Base-by-base conservation (phyloP, 2,797 vertebrate species). In the Sebastes diploproa region DNA sequence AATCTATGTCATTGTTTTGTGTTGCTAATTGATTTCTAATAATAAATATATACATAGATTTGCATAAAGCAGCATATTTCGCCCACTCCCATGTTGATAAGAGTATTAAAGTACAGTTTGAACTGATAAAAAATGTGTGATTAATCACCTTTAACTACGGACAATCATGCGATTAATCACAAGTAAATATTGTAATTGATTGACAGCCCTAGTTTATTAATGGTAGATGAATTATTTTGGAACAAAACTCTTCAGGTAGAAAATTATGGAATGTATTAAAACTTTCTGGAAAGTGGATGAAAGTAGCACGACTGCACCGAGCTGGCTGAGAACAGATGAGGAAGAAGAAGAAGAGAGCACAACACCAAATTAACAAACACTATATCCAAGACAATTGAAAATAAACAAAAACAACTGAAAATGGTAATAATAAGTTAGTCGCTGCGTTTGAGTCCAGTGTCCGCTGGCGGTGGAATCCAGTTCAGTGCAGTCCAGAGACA, bases 201-300 rank as follows among this genome's bases (percentile, higher is more conserved):
- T 38, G 36, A 38, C 38, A 42, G 38, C 38, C 36, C 5, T 38
- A 16, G 14, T 42, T 42, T 42, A 14, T 14, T 42, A 16, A 46
- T 46, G 42, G 2, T 46, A 46, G 42, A 25, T 6, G 6, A 23
- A 6, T 70, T 14, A 30, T 27, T 55, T n/a, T 82, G 79, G 78
- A 90, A 79, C 76, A 80, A 90, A 88, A 88, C 77, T 88, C 85
- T 79, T 85, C 78, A 82, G 63, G 72, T 55, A 30, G 61, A 83
- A 82, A 23, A 25, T 22, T 18, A 14, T 60, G 91, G 93, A 91
- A 92, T 93, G 92, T 89, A 62, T 88, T 86, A 5, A 72, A 23
- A 65, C 50, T 56, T 80, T 36, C 42, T 87, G 69, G 80, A 82
- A 82, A 87, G 64, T 79, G 10, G 27, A 61, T 34, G 36, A 78